Percentiles rank a stretch among this genome's conserved stretches.
phyloP scores from a whole-genome alignment of 2,113 vertebrate genomes.

The Cyanistes caeruleus region DNA sequence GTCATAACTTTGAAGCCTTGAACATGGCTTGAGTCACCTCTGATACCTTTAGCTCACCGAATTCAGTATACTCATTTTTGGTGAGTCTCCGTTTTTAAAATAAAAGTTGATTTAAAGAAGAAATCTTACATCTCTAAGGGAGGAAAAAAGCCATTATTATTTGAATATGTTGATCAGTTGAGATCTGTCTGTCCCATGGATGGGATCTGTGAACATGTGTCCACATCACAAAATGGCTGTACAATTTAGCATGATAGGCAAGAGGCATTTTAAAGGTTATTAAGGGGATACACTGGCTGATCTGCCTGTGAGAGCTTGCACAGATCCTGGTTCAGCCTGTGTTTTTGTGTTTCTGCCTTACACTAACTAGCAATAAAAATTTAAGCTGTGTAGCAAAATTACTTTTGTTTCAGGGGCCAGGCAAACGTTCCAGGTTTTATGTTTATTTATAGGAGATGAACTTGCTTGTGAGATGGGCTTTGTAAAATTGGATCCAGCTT shows the following conservation, averaged over 20 bases:
- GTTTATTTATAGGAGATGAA: slow-evolving; percentile 8
- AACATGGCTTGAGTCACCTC: neutral
- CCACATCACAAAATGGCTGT: neutral
- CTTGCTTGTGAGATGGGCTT: neutral
- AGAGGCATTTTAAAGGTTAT: slow-evolving; percentile 1
- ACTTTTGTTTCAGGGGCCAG: neutral
- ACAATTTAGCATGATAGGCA: neutral
- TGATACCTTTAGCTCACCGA: fast-evolving
- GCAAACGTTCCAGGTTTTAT: neutral
- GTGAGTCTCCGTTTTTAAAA: neutral
- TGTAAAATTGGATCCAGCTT: slow-evolving; percentile 15
- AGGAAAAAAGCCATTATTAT: neutral
- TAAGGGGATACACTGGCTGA: neutral
- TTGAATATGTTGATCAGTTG: neutral
- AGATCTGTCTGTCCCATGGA: neutral
- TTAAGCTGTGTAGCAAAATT: neutral
- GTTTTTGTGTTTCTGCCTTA: neutral
- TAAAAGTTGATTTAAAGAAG: neutral
- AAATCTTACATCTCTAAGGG: neutral
- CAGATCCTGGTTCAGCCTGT: neutral
- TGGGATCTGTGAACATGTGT: neutral
- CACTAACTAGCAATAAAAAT: slow-evolving; percentile 5
- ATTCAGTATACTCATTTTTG: neutral
- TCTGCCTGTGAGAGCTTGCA: neutral
- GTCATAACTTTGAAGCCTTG: neutral